A percentile compares a stretch with the other conserved stretches of the same genome.
Conservation (phyloP, 1,140 invertebrate genomes). For the Hylaeus anthracinus region DNA sequence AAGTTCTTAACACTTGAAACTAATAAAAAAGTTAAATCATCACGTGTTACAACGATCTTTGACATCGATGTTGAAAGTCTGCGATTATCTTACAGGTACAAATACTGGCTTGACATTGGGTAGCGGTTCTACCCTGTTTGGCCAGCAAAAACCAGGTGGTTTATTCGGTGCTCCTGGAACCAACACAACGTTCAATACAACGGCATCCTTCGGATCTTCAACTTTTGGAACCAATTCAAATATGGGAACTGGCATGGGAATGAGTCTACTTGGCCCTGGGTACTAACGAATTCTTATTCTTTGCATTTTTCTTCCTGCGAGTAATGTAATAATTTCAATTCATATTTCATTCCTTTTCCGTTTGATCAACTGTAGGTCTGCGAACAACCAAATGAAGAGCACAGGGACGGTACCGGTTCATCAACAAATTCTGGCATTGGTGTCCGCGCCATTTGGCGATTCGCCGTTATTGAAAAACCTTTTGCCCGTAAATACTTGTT, state of each 20-base stretch:
- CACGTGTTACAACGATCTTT: background rate
- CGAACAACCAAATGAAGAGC: constrained; percentile 71
- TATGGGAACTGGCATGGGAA: constrained; percentile 67
- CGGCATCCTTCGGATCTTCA: constrained; percentile 73
- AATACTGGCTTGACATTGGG: constrained; percentile 77
- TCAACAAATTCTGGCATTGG: constrained; percentile 86
- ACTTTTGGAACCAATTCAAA: constrained; percentile 77
- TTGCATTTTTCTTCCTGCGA: background rate
- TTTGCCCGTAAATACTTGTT: constrained; percentile 80
- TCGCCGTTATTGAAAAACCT: constrained; percentile 89
- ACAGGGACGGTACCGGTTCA: constrained; percentile 81
- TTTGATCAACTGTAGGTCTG: constrained; percentile 54
- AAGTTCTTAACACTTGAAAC: constrained; percentile 8
- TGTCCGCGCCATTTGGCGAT: constrained; percentile 89
- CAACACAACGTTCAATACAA: constrained; percentile 68
- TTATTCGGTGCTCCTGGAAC: constrained; percentile 82
- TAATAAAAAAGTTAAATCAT: constrained; percentile 13
- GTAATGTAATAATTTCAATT: background rate
- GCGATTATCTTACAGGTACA: constrained; percentile 60
- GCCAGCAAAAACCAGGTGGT: constrained; percentile 81
- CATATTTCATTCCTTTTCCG: constrained; percentile 21
- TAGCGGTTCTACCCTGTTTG: constrained; percentile 79
- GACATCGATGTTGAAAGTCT: background rate
- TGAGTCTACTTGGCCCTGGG: constrained; percentile 71
- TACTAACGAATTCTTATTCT: constrained; percentile 41